phyloP scores from a whole-genome alignment of 2,888 invertebrate species.

The Chymomyza caudatula region DNA sequence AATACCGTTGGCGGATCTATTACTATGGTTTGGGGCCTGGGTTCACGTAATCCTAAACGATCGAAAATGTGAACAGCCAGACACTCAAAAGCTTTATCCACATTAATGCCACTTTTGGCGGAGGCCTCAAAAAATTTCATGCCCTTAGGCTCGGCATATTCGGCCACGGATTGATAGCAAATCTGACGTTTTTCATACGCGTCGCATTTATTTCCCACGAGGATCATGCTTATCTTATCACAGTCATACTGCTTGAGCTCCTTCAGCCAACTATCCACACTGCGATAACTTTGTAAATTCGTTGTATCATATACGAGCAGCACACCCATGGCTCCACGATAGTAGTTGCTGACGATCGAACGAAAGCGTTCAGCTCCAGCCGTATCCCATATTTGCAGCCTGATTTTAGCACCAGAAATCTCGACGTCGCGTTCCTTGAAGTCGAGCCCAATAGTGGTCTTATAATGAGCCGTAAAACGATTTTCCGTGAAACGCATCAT shows the following conservation, averaged over 20 bases:
- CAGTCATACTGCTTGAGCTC: constrained; percentile 97
- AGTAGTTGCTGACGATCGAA: constrained; percentile 96
- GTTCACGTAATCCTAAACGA: too few species aligned
- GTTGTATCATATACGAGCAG: constrained; percentile 99
- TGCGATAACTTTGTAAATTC: constrained; percentile 97
- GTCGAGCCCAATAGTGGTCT: constrained; percentile 99
- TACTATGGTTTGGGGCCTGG: too few species aligned
- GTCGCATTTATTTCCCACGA: constrained; percentile 99
- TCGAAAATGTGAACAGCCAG: constrained; percentile 22
- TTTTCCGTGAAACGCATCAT: constrained; percentile 99
- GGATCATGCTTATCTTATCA: constrained; percentile 97
- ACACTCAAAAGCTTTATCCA: constrained; percentile 91
- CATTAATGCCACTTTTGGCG: constrained; percentile 98
- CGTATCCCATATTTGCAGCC: constrained; percentile 97
- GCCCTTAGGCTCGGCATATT: constrained; percentile 97
- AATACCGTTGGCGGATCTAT: too few species aligned
- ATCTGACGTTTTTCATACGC: constrained; percentile 95
- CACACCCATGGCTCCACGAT: constrained; percentile 97
- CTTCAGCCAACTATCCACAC: constrained; percentile 99
- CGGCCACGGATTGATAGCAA: constrained; percentile 97
- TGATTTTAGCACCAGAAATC: constrained; percentile 95
- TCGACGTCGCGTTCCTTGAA: constrained; percentile 99
- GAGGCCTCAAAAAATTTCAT: constrained; percentile 99
- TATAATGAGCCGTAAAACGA: constrained; percentile 99
- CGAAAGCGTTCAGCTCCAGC: constrained; percentile 96